phyloP scores from a whole-genome alignment of 2,888 invertebrate species.

The Melanostoma scalare region DNA sequence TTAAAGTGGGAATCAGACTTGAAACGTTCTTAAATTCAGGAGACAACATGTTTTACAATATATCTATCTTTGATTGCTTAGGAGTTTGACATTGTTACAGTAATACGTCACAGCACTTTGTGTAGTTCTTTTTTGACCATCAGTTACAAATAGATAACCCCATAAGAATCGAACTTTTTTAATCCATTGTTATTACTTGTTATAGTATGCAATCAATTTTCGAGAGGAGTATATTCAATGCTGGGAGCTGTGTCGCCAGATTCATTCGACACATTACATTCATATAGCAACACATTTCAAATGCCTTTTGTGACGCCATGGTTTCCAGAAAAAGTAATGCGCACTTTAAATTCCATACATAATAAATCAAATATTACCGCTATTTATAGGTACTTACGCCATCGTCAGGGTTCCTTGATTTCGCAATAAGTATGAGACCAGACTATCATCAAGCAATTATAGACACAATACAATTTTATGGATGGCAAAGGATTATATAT shows the following conservation, averaged over 20 bases:
- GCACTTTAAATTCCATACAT: background rate
- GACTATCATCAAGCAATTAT: slow-evolving; percentile 97
- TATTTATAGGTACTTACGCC: slow-evolving; percentile 89
- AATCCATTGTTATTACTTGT: slow-evolving; percentile 65
- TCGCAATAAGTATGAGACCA: slow-evolving; percentile 96
- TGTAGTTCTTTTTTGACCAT: background rate
- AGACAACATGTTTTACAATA: too few species aligned
- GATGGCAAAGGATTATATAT: slow-evolving; percentile 90
- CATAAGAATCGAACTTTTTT: background rate
- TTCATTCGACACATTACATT: slow-evolving; percentile 96
- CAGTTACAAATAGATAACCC: slow-evolving; percentile 21
- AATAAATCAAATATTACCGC: background rate
- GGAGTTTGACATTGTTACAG: background rate
- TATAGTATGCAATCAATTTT: slow-evolving; percentile 95
- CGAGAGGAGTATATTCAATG: slow-evolving; percentile 94
- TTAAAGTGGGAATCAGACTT: too few species aligned
- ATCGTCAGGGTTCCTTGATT: slow-evolving; percentile 93
- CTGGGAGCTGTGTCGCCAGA: slow-evolving; percentile 95
- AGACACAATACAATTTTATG: slow-evolving; percentile 95
- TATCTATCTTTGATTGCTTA: too few species aligned
- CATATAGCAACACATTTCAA: slow-evolving; percentile 96
- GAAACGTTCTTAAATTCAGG: too few species aligned
- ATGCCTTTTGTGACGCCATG: slow-evolving; percentile 97
- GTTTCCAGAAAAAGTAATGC: slow-evolving; percentile 94
- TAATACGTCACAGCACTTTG: background rate